Conservation (phyloP, 37 sponge, comb jelly and placozoan species). For the Theonella swinhoei region DNA sequence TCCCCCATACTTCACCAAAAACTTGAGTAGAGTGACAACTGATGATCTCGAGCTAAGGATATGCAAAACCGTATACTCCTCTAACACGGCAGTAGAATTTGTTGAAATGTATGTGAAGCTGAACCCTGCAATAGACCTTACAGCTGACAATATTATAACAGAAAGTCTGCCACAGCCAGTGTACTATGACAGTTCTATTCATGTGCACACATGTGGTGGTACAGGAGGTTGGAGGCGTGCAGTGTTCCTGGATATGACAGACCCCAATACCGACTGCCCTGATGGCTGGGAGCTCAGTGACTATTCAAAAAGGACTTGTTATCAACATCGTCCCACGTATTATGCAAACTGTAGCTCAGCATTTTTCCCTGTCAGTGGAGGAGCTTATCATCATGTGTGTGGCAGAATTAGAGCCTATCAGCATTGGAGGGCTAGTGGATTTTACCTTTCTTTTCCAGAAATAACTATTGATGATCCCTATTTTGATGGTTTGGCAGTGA, state of each 20-base stretch:
- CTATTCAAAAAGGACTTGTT: background rate
- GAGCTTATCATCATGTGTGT: background rate
- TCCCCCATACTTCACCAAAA: conserved; percentile 14
- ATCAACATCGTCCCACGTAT: background rate
- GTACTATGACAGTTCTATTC: background rate
- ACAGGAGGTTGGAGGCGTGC: background rate
- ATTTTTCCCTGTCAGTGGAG: background rate
- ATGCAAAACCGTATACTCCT: background rate
- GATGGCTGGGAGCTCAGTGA: background rate
- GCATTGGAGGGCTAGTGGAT: background rate
- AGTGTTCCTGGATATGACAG: conserved; percentile 6
- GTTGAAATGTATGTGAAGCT: background rate
- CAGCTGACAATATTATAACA: too few relatives aligned
- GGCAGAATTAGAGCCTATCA: background rate
- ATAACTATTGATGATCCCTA: background rate
- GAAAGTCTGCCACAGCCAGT: background rate
- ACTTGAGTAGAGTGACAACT: background rate
- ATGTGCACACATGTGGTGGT: conserved; percentile 7
- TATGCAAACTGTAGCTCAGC: background rate
- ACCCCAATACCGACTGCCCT: background rate
- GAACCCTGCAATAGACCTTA: too few relatives aligned
- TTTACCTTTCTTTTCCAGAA: background rate
- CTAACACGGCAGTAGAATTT: background rate
- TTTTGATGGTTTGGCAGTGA: conserved; percentile 11
- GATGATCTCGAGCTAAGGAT: background rate